Conservation (phyloP, 2,888 invertebrate genomes). For the Chrysina gloriosa region DNA sequence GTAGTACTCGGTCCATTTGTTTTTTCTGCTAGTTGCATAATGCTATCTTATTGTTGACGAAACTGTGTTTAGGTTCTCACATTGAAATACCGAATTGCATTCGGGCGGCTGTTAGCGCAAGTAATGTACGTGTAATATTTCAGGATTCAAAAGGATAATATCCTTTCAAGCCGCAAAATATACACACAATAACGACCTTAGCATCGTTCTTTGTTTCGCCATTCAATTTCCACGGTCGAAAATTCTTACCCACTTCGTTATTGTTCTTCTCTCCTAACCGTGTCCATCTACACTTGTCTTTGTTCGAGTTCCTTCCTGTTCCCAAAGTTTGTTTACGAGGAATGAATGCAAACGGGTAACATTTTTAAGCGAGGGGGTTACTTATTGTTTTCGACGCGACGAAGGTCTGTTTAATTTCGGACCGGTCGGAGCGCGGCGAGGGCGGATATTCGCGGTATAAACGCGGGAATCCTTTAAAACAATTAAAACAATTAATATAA, state of each 20-base stretch:
- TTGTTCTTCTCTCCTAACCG: constrained; percentile 21
- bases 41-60: too few relatives aligned
- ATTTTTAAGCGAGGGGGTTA: constrained; percentile 23
- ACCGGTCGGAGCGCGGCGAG: not conserved
- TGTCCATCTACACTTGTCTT: constrained; percentile 31
- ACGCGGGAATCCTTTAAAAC: constrained; percentile 36
- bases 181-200: not conserved
- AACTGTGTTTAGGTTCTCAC: too few relatives aligned
- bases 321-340: constrained; percentile 22
- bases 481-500: constrained; percentile 42
- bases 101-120: not conserved
- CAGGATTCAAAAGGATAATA: not conserved
- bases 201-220: not conserved
- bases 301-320: constrained; percentile 31
- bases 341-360: constrained; percentile 15
- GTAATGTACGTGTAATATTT: not conserved
- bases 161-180: not conserved
- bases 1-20: too few relatives aligned
- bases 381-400: constrained; percentile 28
- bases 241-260: constrained; percentile 14
- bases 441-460: constrained; percentile 21
- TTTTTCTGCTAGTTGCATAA: too few relatives aligned
- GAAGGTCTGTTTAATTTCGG: constrained; percentile 33
- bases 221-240: constrained; percentile 30
- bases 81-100: not conserved